Evolutionary conservation across 2,888 invertebrate species (phyloP), one percentile per base, ranked within the genome.

Genomic region (Heliconius hortense): DNA sequence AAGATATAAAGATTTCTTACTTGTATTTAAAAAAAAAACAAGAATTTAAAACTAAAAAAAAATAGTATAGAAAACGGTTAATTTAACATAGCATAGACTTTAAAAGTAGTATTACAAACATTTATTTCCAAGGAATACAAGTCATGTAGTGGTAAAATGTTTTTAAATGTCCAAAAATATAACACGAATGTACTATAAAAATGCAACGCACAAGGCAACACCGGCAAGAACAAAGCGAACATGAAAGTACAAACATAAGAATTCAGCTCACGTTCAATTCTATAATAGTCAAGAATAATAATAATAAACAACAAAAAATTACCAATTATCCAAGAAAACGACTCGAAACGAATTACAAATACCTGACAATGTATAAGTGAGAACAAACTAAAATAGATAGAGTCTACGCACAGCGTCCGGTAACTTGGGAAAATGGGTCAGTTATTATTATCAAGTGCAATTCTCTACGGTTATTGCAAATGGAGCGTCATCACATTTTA

Each of bases 391-490:
- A 79, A 81, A 81, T 81, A 82, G 79, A 79, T 77, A 79, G 78
- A 78, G 78, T 85, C 81, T 82, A 75, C 79, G 78, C 77, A 80
- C 81, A 81, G 80, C 83, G 86, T 87, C 86, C 87, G 86, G 87
- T 82, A 84, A 81, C 81, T 82, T 80, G 74, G 80, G 83, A 83
- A 88, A 87, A 85, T 84, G 79, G 86, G 88, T 87, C 88, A 87
- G 85, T 84, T 85, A 86, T 85, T 85, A 86, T 83, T 83, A 81
- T 76, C 81, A 79, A 81, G 82, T 82, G 82, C 81, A 74, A 76
- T 74, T 76, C 77, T 75, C 77, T 48, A 67, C 71, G 43, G 53
- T 71, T 71, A 75, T 71, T 77, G 77, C 75, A 67, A 74, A 76
- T 59, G 56, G 53, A 59, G 21, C 67, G 62, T 48, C 63, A 63